Conservation (phyloP, 2,888 invertebrate genomes). For the Cremastinae sp. region DNA sequence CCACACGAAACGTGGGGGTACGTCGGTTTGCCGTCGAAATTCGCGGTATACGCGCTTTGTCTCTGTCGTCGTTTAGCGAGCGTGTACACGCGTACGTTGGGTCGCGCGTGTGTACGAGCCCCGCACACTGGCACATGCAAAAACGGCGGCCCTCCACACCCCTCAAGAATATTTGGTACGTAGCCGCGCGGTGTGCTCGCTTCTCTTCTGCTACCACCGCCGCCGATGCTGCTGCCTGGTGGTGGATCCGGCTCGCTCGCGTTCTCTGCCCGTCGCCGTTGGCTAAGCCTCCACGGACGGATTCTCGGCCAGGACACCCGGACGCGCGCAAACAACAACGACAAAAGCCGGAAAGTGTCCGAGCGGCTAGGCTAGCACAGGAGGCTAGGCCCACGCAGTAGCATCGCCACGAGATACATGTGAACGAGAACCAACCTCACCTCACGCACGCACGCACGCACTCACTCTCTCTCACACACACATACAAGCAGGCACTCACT, state of each 20-base stretch:
- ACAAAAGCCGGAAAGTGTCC: too few species aligned
- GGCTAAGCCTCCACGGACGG: constrained; percentile 49
- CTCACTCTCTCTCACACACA: constrained; percentile 30
- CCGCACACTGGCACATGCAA: constrained; percentile 47
- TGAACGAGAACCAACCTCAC: constrained; percentile 42
- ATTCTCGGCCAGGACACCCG: constrained; percentile 54
- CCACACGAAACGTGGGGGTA: constrained; percentile 59
- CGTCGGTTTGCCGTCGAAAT: constrained; percentile 48
- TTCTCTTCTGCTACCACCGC: constrained; percentile 55
- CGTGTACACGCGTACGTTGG: constrained; percentile 23
- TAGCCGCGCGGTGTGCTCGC: constrained; percentile 9
- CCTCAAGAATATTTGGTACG: constrained; percentile 24
- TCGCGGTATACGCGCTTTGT: constrained; percentile 41
- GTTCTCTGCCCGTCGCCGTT: constrained; percentile 28
- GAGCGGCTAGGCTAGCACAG: too few species aligned
- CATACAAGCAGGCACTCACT: constrained; percentile 55
- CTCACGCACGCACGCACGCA: constrained; percentile 42
- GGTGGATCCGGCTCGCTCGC: constrained; percentile 22
- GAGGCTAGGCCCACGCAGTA: constrained; percentile 20
- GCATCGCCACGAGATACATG: constrained; percentile 36
- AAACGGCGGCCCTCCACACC: constrained; percentile 55
- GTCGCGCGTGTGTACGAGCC: constrained; percentile 12
- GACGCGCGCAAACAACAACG: constrained; percentile 35
- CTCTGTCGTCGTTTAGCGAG: constrained; percentile 51
- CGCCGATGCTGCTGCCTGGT: constrained; percentile 49